These are phyloP conservation scores for Synergus itoensis DNA, from an alignment of 2,888 invertebrate species.

Conservation along the genomic window DNA sequence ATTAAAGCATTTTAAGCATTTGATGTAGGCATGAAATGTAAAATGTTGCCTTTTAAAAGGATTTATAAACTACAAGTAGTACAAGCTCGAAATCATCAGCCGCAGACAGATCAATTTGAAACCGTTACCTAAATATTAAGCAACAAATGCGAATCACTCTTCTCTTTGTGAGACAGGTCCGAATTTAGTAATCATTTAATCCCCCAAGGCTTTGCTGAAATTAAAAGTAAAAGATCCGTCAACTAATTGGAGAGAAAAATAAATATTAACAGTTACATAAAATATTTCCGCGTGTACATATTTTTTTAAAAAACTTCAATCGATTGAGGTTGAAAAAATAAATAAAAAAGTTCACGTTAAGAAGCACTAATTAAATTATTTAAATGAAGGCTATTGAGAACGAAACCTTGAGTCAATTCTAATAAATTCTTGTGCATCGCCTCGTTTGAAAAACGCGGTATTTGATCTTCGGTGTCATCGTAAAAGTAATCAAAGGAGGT, in stretches of 20 bases:
- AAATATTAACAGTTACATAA: background rate
- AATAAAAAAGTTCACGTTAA: background rate
- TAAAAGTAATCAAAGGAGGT: slow-evolving; percentile 11
- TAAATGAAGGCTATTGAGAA: slow-evolving; percentile 7
- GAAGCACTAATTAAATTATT: background rate
- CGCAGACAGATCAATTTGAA: background rate
- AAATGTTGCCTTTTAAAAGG: background rate
- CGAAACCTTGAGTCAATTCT: slow-evolving; percentile 21
- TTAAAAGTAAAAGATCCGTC: background rate
- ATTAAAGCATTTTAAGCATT: background rate
- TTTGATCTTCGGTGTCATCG: slow-evolving; percentile 31
- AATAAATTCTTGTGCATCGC: slow-evolving; percentile 11
- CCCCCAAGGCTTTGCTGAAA: background rate
- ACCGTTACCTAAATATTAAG: slow-evolving; percentile 12
- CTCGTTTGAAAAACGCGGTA: slow-evolving; percentile 2
- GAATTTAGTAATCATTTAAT: background rate
- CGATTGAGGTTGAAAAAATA: background rate
- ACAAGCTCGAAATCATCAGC: background rate
- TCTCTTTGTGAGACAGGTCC: background rate
- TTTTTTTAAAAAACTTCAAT: background rate
- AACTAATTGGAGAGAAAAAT: background rate
- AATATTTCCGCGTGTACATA: background rate
- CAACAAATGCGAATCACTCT: slow-evolving; percentile 10
- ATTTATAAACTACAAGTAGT: background rate
- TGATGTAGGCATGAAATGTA: background rate